Evolutionary conservation across 1,140 invertebrate species (phyloP), one percentile per base, ranked within the genome.

Genomic region (Ectropis grisescens): DNA sequence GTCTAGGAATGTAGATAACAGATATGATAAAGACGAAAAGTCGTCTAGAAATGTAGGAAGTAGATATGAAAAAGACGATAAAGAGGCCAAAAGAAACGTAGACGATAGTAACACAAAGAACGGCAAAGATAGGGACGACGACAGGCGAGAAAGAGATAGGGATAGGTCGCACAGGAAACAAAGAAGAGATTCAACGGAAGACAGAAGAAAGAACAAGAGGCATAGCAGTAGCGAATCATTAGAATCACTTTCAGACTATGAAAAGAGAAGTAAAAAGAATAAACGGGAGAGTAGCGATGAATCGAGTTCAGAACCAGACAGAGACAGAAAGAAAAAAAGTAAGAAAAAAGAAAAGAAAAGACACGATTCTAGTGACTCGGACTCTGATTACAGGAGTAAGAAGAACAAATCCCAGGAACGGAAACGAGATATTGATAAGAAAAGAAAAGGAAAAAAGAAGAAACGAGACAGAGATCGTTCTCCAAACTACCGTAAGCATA

Each of bases 361-460:
- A 19, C 16, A 19, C 16, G 16, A 4, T 19, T 19, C 16, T 4
- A 19, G n/a, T n/a, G n/a, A 19, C 8, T 19, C 16, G 8, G 16
- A 19, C n/a, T n/a, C 24, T 10, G 24, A 26, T 26, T 3, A 19
- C 16, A 19, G 16, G 16, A 19, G 16, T 19, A 64, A 56, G 25
- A 55, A 37, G 41, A 58, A 47, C 8, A 8, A 19, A 4, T 33
- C 46, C 13, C 44, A 57, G 29, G 60, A 70, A 37, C 60, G 47
- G 26, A 76, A 68, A 35, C 56, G 62, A 47, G 78, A 82, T 47
- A 81, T 71, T 37, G 79, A 83, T 47, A 82, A 82, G 45, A 83
- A 83, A 47, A 58, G 78, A 30, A 83, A 82, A 56, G 76, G 81
- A 0, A 82, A 82, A 39, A 83, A 82, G 54, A 83, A 82, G 60